phyloP scores from a whole-genome alignment of 2,797 vertebrate species.

The Hapalemur alaotrensis region DNA sequence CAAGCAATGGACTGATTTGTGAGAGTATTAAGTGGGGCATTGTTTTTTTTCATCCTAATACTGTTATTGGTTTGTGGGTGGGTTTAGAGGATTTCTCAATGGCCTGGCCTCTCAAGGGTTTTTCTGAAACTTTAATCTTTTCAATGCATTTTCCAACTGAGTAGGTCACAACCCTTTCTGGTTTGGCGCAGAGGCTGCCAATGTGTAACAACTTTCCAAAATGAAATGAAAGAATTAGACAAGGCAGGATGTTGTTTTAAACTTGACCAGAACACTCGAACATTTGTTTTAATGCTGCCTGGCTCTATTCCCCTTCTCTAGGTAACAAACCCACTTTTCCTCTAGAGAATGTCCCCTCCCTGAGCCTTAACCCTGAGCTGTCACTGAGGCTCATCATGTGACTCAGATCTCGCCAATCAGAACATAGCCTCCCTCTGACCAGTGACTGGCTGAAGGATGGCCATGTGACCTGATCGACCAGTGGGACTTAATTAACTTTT shows the following conservation, averaged over 20 bases:
- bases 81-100: conserved; percentile 77
- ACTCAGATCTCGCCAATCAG: not conserved
- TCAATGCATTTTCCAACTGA: conserved; percentile 48
- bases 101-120: conserved; percentile 68
- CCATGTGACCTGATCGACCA: not conserved
- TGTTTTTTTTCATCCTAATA: not conserved
- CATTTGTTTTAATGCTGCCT: not conserved
- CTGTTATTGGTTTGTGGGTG: conserved; percentile 72
- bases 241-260: not conserved
- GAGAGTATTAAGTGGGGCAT: conserved; percentile 75
- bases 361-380: fast-evolving
- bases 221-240: not conserved
- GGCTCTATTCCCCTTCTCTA: not conserved
- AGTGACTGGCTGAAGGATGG: not conserved
- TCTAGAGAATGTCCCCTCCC: fast-evolving
- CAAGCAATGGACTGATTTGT: conserved; percentile 77
- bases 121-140: conserved; percentile 76
- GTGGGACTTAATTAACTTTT: not conserved
- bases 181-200: not conserved
- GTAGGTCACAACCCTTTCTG: not conserved
- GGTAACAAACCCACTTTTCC: not conserved
- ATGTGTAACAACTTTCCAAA: not conserved
- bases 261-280: not conserved
- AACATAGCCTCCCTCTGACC: not conserved
- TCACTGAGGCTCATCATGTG: fast-evolving